Base-by-base conservation (phyloP, 2,797 vertebrate genomes). In the Pelochelys cantorii region DNA sequence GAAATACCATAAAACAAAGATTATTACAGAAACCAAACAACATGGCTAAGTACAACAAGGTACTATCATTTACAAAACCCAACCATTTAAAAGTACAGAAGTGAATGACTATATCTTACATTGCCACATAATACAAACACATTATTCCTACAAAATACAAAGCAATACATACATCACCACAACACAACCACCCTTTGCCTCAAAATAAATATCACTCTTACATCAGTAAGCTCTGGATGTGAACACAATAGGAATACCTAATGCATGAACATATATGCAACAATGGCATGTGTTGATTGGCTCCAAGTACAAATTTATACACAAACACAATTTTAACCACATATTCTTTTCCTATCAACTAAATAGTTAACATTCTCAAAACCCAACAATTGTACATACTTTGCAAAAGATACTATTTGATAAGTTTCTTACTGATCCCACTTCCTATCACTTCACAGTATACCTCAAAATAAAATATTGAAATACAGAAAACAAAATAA, bases 161-260 rank as follows among this genome's bases (percentile, higher is more conserved):
- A 89, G 29, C 15, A 57, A 20, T 5, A 0, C 25, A 25, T 87
- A 23, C 82, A 57, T 55, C 74, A 71, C 3, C 37, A 62, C n/a
- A 68, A 29, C 17, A 20, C n/a, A 71, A 85, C 29, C 80, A 12
- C 57, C 55, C 31, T 62, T 85, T 12, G 65, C 0, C 0, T 89
- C 78, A 79, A 59, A 48, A 52, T 71, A 90, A 90, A 91, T 86
- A 88, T 23, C 90, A 86, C 88, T 82, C 84, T 93, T 79, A 77
- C 53, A 42, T 83, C 48, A 7, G 4, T 31, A 34, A 25, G 27
- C 94, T 90, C 71, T 84, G 80, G 82, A 79, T 4, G 80, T 25
- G n/a, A 71, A 22, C 18, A 37, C n/a, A 34, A 34, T 34, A 71
- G n/a, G 59, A 86, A 86, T 52, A 52, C 27, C 22, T 65, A 55